Base-by-base conservation (phyloP, 2,888 invertebrate genomes). In the Microdon myrmicae region DNA sequence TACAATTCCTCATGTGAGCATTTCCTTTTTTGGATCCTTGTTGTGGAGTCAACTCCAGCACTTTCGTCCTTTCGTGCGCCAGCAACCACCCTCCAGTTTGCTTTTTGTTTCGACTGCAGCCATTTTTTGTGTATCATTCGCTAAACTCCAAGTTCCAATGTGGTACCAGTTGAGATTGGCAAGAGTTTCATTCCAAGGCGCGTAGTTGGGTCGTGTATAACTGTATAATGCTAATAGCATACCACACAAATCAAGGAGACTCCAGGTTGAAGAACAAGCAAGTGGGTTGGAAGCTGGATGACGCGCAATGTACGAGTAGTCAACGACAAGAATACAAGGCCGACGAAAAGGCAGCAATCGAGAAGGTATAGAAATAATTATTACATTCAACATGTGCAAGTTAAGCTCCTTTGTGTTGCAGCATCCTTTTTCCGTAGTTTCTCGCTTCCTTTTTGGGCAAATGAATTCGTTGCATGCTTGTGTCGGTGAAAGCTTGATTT, bases 381-480 rank as follows among this genome's bases (percentile, higher is more conserved):
- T 58, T 47, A 41, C 58, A 64, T 64, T 64, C 64, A 64, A 64
- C 64, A 64, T 64, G 64, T 64, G 64, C 58, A 48, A 56, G 45
- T 41, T 45, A 31, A 25, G 47, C 34, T 45, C 17, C 56, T 61
- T 56, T 55, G 49, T 49, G 44, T 29, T 20, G 14, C 38, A 8
- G 35, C 34, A 37, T 32, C 23, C n/a, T 54, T 47, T 35, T 28
- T n/a, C 22, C 13, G 34, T 28, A 31, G 20, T 25, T 8, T 1
- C 2, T 25, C 2, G 16, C 13, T 16, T 28, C 9, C 7, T 3
- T 6, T 22, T 28, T 28, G 37, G 38, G 31, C 23, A 48, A 61
- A 55, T 55, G 44, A 61, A 60, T 61, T 29, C 25, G 13, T 10
- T 32, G 25, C 48, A 32, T 39, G 20, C 37, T 34, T 28, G 45